Evolutionary conservation across 2,797 vertebrate genomes (phyloP).

Genomic region (Molossus alvarezi): DNA sequence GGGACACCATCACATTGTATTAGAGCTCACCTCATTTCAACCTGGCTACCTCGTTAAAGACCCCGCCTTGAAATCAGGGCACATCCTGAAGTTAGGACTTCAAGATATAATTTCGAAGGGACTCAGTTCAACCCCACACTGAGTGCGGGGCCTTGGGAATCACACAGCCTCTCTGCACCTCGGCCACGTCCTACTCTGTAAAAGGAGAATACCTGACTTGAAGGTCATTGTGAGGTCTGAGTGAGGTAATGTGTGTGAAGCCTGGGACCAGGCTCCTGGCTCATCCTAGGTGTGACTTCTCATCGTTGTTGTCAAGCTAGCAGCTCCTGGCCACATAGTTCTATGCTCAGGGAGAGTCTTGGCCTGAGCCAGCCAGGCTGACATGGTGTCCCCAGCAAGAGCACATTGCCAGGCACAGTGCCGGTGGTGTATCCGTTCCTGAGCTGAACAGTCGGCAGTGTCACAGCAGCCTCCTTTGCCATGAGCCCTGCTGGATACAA

Average conservation of each 20-base stretch:
- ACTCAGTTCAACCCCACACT: background rate
- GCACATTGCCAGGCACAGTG: background rate
- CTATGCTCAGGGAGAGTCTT: background rate
- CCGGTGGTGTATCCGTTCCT: background rate
- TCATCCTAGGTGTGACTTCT: background rate
- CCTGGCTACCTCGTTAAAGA: background rate
- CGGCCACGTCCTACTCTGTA: background rate
- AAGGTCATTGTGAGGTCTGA: background rate
- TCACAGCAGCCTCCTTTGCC: background rate
- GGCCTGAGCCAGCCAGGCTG: background rate
- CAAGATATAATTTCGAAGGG: background rate
- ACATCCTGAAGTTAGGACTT: background rate
- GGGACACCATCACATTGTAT: background rate
- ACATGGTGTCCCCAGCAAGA: background rate
- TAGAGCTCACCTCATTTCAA: background rate
- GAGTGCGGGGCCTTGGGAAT: background rate
- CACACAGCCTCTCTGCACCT: background rate
- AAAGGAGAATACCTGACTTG: background rate
- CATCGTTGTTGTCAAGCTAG: background rate
- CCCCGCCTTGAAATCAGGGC: background rate
- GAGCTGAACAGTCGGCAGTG: background rate
- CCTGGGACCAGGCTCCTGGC: accelerated
- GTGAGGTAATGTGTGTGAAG: background rate
- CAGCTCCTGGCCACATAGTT: background rate
- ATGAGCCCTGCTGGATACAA: background rate